A percentile compares a stretch with the other conserved stretches of the same genome.
Evolutionary conservation across 2,113 vertebrate species (phyloP).

Genomic region (Leptosomus discolor): DNA sequence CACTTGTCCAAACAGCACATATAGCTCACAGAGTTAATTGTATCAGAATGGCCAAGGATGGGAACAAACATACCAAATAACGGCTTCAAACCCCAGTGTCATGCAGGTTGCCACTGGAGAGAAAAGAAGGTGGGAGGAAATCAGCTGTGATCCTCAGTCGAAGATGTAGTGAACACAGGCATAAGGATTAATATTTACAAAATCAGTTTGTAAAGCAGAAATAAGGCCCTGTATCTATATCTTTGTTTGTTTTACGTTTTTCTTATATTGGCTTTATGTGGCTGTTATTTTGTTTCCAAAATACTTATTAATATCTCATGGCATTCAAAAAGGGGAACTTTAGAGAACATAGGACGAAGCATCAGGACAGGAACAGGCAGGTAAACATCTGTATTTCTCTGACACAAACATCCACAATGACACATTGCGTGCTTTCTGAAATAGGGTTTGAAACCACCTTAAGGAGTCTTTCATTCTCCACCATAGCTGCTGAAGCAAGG

Average conservation of each 20-base stretch:
- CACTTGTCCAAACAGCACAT: not conserved
- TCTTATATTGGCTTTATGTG: not conserved
- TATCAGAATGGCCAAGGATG: not conserved
- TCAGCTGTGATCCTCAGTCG: not conserved
- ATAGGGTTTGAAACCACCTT: not conserved
- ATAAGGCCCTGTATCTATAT: not conserved
- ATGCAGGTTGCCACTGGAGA: not conserved
- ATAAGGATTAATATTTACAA: not conserved
- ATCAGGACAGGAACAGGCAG: not conserved
- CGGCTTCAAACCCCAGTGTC: not conserved
- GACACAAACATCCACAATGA: not conserved
- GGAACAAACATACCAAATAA: not conserved
- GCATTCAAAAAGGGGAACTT: not conserved
- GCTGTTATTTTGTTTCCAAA: not conserved
- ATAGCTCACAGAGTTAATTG: not conserved
- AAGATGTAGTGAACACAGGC: rapidly evolving
- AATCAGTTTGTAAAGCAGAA: not conserved
- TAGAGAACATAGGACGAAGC: not conserved
- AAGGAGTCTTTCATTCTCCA: not conserved
- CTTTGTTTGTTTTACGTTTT: not conserved
- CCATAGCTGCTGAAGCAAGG: not conserved
- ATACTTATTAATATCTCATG: not conserved
- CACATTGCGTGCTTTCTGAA: not conserved
- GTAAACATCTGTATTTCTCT: not conserved
- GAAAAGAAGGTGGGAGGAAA: not conserved